Evolutionary conservation across 2,797 vertebrate species (phyloP).

Genomic region (Hyperoplus lanceolatus): DNA sequence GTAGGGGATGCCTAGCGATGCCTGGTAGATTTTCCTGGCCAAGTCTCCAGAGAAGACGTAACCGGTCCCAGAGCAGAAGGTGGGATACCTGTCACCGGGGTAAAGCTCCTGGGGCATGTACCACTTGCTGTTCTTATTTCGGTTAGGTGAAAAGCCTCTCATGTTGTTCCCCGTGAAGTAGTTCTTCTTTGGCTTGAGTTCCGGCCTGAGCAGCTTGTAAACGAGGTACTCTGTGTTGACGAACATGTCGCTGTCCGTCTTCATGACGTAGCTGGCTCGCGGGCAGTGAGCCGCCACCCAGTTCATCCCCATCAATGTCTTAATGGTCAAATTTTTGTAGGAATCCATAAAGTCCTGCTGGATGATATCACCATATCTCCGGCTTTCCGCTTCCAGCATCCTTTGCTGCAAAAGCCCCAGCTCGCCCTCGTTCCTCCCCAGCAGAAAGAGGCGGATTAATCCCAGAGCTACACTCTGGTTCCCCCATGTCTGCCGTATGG

Average conservation of each 20-base stretch:
- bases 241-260: conserved; percentile 99
- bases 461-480: conserved; percentile 90
- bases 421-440: conserved; percentile 87
- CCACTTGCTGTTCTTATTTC: conserved; percentile 97
- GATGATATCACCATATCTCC: conserved; percentile 91
- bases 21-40: conserved; percentile 91
- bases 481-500: conserved; percentile 96
- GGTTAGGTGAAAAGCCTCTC: conserved; percentile 92
- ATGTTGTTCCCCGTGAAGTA: conserved; percentile 97
- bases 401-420: conserved; percentile 84
- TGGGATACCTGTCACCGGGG: conserved; percentile 92
- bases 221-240: conserved; percentile 97
- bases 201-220: conserved; percentile 92
- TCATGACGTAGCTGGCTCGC: conserved; percentile 92
- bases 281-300: conserved; percentile 95
- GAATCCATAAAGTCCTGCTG: conserved; percentile 96
- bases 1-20: conserved; percentile 88
- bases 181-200: conserved; percentile 87
- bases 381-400: conserved; percentile 91
- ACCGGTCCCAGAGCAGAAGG: conserved; percentile 99
- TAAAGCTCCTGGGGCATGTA: conserved; percentile 96
- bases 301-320: conserved; percentile 98
- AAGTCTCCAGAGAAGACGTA: conserved; percentile 97
- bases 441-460: conserved; percentile 91
- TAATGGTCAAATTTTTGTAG: conserved; percentile 96